phyloP scores from a whole-genome alignment of 2,113 vertebrate genomes.

The Python bivittatus region DNA sequence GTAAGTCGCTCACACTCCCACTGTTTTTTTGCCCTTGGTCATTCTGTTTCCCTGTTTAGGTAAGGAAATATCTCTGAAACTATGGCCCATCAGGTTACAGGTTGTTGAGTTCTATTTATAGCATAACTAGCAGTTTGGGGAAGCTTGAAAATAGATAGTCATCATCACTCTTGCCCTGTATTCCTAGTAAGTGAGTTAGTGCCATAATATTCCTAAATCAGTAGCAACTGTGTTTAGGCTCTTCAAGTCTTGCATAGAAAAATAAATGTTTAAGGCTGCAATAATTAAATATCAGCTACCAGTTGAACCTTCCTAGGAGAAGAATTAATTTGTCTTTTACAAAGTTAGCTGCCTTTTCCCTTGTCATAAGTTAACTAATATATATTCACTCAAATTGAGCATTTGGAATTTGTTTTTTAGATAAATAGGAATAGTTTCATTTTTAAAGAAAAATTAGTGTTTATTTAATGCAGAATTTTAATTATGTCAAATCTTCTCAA shows the following conservation, averaged over 20 bases:
- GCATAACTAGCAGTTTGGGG: background rate
- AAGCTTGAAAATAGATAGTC: background rate
- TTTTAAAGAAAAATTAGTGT: background rate
- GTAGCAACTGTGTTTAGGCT: background rate
- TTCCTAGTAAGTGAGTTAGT: background rate
- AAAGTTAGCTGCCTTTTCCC: background rate
- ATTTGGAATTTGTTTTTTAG: background rate
- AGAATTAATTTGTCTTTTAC: background rate
- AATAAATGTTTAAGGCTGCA: background rate
- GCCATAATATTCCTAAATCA: background rate
- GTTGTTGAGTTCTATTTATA: background rate
- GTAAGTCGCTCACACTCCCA: too few species aligned
- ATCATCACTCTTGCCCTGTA: background rate
- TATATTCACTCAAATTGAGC: background rate
- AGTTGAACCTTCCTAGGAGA: background rate
- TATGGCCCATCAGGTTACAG: too few species aligned
- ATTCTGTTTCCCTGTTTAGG: too few species aligned
- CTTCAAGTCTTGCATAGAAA: background rate
- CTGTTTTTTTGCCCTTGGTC: too few species aligned
- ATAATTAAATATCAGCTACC: background rate
- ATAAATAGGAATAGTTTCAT: background rate
- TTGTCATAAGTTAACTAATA: background rate
- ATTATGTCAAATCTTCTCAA: conserved; percentile 21
- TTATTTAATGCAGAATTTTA: conserved; percentile 33
- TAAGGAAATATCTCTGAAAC: too few species aligned